Evolutionary conservation across 92 coral and sea anemone genomes (phyloP).

Genomic region (Umimayanthus chanpuru): DNA sequence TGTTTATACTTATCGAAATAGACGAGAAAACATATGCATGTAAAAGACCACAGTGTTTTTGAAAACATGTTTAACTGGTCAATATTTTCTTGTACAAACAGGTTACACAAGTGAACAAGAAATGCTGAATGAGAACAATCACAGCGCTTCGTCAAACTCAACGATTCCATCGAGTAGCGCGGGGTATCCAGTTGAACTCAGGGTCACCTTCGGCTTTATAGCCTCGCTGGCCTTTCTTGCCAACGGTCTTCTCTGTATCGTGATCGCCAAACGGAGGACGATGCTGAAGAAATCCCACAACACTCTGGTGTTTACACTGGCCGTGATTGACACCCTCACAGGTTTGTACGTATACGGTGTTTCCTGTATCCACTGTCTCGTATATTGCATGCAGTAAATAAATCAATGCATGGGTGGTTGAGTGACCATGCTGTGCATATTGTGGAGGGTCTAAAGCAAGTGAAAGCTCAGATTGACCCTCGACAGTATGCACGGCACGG

Average conservation of each 20-base stretch:
- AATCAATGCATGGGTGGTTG: too few species aligned
- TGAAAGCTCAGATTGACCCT: too few species aligned
- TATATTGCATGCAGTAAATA: too few species aligned
- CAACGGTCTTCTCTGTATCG: constrained; percentile 28
- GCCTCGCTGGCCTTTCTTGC: constrained; percentile 36
- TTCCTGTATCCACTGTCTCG: too few species aligned
- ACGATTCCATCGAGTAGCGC: neutral
- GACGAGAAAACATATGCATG: too few species aligned
- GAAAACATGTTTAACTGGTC: neutral
- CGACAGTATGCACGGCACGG: too few species aligned
- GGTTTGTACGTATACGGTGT: constrained; percentile 21
- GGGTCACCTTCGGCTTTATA: constrained; percentile 17
- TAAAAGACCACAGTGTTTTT: neutral
- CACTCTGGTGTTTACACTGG: constrained; percentile 30
- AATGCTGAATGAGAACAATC: neutral
- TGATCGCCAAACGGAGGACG: constrained; percentile 19
- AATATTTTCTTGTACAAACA: neutral
- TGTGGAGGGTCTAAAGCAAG: too few species aligned
- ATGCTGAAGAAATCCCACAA: constrained; percentile 29
- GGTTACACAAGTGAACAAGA: neutral
- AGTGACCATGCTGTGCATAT: too few species aligned
- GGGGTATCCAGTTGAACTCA: neutral
- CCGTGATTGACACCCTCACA: constrained; percentile 22
- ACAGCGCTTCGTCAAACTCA: neutral
- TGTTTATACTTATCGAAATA: neutral